A percentile compares a stretch with the other conserved stretches of the same genome.
These are phyloP conservation scores for Picathartes gymnocephalus DNA, from an alignment of 2,113 vertebrate species.

Conservation along the genomic window DNA sequence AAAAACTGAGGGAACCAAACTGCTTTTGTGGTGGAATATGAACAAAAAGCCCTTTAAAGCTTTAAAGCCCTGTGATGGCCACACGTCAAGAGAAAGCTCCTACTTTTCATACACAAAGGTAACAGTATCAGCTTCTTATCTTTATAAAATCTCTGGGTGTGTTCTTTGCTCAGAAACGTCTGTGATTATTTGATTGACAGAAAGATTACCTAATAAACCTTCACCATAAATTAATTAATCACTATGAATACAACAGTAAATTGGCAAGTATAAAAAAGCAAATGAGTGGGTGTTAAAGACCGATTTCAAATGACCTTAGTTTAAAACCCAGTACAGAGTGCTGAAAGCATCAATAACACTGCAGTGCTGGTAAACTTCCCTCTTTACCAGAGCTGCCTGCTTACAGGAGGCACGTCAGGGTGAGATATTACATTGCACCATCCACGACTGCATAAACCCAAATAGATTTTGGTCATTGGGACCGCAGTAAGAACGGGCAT, in stretches of 20 bases:
- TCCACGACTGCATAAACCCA: accelerated
- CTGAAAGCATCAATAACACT: slow-evolving; percentile 18
- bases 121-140: slow-evolving; percentile 1
- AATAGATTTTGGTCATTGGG: background rate
- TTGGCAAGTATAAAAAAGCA: slow-evolving; percentile 72
- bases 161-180: slow-evolving; percentile 37
- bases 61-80: background rate
- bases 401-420: background rate
- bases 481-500: accelerated
- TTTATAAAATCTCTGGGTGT: slow-evolving; percentile 40
- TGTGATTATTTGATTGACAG: slow-evolving; percentile 72
- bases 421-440: background rate
- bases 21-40: background rate
- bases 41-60: background rate
- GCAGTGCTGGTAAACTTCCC: background rate
- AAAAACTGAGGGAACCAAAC: background rate
- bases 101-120: background rate
- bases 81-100: background rate
- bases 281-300: slow-evolving; percentile 73
- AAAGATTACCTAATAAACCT: slow-evolving; percentile 77
- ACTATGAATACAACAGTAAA: slow-evolving; percentile 71
- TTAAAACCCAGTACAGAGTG: slow-evolving; percentile 60
- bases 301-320: slow-evolving; percentile 71
- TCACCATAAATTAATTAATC: slow-evolving; percentile 79
- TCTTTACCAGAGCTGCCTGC: background rate